Evolutionary conservation across 2,797 vertebrate species (phyloP).

Genomic region (Coilia nasus): DNA sequence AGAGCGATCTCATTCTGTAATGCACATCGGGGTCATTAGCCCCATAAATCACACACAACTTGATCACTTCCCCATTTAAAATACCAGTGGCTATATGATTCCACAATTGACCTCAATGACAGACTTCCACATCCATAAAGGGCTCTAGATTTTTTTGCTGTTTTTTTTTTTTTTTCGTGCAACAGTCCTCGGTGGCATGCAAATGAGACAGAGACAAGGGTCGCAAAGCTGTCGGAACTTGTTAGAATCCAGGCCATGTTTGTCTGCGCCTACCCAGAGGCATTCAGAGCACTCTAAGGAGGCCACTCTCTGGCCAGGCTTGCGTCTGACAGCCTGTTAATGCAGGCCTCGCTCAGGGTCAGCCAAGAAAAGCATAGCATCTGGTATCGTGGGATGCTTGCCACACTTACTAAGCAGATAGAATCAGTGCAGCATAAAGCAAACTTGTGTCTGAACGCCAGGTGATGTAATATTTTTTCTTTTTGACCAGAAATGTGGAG

Average conservation of each 20-base stretch:
- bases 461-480: too few species aligned
- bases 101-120: conserved; percentile 12
- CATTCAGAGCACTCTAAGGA: neutral
- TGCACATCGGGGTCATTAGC: neutral
- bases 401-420: neutral
- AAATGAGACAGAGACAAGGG: conserved; percentile 21
- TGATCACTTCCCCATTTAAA: neutral
- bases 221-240: conserved; percentile 14
- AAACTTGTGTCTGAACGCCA: neutral
- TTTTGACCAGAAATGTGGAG: too few species aligned
- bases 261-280: neutral
- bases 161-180: too few species aligned
- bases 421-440: neutral
- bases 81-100: neutral
- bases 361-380: neutral
- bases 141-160: neutral
- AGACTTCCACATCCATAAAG: neutral
- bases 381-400: neutral
- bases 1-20: neutral
- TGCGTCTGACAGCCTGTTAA: conserved; percentile 1
- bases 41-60: neutral
- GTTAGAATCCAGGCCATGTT: conserved; percentile 22
- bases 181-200: neutral
- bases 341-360: neutral
- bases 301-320: neutral